Evolutionary conservation across 2,888 invertebrate genomes (phyloP).

Genomic region (Cremastinae sp.): DNA sequence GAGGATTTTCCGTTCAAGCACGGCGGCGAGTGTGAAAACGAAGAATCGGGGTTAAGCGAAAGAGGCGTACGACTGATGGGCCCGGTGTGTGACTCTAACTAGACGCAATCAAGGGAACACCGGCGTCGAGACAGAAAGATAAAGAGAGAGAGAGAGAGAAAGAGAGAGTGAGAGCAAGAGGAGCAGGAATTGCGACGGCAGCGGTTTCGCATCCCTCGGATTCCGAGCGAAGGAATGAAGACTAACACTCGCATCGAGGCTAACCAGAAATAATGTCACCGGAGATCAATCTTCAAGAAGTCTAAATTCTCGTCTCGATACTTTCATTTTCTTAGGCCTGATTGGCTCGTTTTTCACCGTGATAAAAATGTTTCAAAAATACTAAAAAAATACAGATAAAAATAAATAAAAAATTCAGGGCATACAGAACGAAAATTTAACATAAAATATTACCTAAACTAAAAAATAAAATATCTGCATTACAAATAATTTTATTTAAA

Average conservation of each 20-base stretch:
- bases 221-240: conserved; percentile 75
- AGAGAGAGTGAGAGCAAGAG: no score
- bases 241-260: conserved; percentile 78
- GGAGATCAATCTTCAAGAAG: conserved; percentile 77
- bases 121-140: conserved; percentile 46
- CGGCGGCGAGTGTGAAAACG: conserved; percentile 77
- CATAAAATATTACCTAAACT: no score
- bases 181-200: conserved; percentile 64
- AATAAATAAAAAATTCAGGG: no score
- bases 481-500: no score
- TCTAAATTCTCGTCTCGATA: conserved; percentile 63
- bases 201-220: conserved; percentile 32
- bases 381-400: no score
- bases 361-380: no score
- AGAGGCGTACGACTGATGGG: conserved; percentile 75
- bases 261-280: conserved; percentile 79
- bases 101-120: conserved; percentile 78
- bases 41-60: conserved; percentile 75
- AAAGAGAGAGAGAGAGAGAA: no score
- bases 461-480: no score
- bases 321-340: not conserved
- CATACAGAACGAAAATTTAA: no score
- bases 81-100: conserved; percentile 77
- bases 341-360: conserved; percentile 1
- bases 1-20: conserved; percentile 63